A percentile compares a stretch with the other conserved stretches of the same genome.
Evolutionary conservation across 2,888 invertebrate species (phyloP).

Genomic region (Ctena decussata): DNA sequence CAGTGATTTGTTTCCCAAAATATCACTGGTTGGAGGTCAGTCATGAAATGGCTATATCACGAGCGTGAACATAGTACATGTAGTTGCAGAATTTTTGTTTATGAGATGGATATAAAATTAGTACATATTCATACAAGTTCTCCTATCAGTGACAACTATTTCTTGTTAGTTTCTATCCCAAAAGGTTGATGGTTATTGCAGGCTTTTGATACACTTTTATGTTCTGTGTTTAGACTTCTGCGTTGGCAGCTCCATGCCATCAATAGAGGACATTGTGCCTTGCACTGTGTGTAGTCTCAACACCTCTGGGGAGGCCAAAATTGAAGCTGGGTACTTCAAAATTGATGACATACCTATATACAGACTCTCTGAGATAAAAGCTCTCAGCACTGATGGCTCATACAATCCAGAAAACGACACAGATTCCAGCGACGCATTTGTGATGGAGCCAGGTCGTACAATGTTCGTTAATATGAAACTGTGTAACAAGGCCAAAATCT

Average conservation of each 20-base stretch:
- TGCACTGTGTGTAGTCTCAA: slow-evolving; percentile 66
- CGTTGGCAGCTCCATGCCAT: slow-evolving; percentile 53
- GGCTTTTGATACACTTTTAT: background rate
- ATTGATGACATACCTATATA: slow-evolving; percentile 43
- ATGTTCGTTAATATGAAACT: slow-evolving; percentile 64
- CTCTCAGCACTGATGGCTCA: slow-evolving; percentile 24
- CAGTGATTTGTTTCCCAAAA: no score
- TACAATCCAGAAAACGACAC: slow-evolving; percentile 17
- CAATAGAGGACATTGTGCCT: slow-evolving; percentile 60
- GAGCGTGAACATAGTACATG: no score
- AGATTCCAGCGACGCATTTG: slow-evolving; percentile 38
- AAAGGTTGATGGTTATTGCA: no score
- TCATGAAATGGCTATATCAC: no score
- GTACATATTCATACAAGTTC: no score
- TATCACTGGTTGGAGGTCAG: no score
- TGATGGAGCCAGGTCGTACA: slow-evolving; percentile 71
- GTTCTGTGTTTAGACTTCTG: slow-evolving; percentile 62
- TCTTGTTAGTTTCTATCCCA: no score
- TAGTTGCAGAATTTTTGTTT: no score
- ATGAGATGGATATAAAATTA: no score
- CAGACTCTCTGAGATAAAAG: slow-evolving; percentile 53
- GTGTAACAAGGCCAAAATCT: slow-evolving; percentile 72
- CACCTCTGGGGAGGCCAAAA: slow-evolving; percentile 56
- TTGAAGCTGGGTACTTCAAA: slow-evolving; percentile 55
- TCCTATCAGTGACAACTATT: no score